Conservation (phyloP, 2,113 vertebrate genomes). For the Lycocorax pyrrhopterus region DNA sequence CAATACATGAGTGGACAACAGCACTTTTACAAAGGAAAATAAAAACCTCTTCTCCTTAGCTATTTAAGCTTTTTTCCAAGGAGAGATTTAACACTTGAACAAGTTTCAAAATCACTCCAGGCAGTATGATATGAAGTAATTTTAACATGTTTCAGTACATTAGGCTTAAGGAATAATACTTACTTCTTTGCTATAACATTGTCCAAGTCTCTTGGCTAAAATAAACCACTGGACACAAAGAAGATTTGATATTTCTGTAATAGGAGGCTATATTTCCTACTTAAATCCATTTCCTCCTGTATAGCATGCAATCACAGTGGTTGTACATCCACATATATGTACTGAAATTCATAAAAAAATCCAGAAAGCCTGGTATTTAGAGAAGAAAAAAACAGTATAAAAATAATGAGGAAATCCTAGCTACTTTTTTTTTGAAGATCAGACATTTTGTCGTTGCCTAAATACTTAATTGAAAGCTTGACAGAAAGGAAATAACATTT, state of each 20-base stretch:
- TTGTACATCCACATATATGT: background rate
- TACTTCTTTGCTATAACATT: background rate
- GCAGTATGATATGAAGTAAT: conserved; percentile 3
- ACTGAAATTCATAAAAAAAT: background rate
- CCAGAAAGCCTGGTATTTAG: background rate
- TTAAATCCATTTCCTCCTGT: background rate
- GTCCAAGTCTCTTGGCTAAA: background rate
- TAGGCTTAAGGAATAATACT: conserved; percentile 37
- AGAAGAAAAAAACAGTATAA: background rate
- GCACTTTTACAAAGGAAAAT: background rate
- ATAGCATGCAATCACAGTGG: background rate
- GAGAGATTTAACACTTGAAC: background rate
- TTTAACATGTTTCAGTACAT: conserved; percentile 28
- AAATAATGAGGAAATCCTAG: background rate
- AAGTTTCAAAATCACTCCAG: background rate
- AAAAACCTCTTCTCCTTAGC: background rate
- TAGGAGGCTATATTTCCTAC: background rate
- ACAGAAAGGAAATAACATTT: background rate
- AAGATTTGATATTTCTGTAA: background rate
- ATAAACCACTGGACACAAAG: background rate
- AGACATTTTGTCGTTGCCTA: background rate
- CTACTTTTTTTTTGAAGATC: background rate
- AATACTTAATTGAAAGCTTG: background rate
- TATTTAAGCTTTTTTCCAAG: background rate
- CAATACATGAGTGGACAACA: background rate